Conservation (phyloP, 1,140 invertebrate genomes). For the Brachionus paranguensis region DNA sequence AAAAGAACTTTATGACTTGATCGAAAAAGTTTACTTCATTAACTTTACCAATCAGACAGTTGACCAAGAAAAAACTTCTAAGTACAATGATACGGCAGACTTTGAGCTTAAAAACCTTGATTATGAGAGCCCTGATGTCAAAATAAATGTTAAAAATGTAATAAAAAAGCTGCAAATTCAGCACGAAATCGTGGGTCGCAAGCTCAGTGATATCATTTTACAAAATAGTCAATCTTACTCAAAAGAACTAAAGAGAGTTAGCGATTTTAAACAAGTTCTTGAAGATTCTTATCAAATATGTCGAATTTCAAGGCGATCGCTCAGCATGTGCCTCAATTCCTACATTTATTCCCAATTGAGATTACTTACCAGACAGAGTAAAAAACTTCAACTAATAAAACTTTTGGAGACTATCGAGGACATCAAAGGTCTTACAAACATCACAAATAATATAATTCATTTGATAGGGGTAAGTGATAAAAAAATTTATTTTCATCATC, state of each 20-base stretch:
- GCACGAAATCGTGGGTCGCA: not conserved
- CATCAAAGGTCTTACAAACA: not conserved
- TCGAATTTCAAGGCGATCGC: not conserved
- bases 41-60: not conserved
- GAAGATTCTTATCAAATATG: conserved; percentile 25
- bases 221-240: conserved; percentile 26
- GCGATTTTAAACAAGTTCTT: not conserved
- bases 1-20: conserved; percentile 26
- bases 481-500: not conserved
- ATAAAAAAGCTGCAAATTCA: not conserved
- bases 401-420: not conserved
- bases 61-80: not conserved
- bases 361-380: not conserved
- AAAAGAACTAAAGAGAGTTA: conserved; percentile 5
- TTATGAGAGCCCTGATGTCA: not conserved
- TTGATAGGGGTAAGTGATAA: not conserved
- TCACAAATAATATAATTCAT: not conserved
- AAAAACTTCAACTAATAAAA: not conserved
- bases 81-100: not conserved
- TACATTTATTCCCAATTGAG: not conserved
- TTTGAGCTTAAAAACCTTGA: not conserved
- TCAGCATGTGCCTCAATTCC: not conserved
- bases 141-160: not conserved
- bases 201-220: not conserved
- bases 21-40: conserved; percentile 9